phyloP scores from a whole-genome alignment of 2,888 invertebrate species.

The Pachydiplax longipennis region DNA sequence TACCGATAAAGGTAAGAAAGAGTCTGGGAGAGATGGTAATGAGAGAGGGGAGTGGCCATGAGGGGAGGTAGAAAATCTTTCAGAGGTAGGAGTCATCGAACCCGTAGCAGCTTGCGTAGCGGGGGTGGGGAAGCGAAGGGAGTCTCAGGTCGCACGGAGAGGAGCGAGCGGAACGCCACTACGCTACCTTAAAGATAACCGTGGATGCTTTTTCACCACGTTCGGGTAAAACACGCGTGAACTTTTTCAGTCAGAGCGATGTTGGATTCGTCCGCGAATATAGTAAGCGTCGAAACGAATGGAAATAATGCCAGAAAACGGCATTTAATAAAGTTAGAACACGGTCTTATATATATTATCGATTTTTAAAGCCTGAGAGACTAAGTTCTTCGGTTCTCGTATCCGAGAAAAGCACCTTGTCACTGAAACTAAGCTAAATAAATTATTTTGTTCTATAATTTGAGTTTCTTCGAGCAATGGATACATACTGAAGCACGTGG shows the following conservation, averaged over 20 bases:
- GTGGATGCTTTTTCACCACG: not conserved
- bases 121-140: not conserved
- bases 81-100: constrained; percentile 41
- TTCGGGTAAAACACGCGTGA: not conserved
- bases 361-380: too few species aligned
- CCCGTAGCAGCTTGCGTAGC: constrained; percentile 29
- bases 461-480: too few species aligned
- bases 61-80: too few species aligned
- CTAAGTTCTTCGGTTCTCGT: too few species aligned
- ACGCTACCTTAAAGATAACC: not conserved
- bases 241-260: not conserved
- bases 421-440: too few species aligned
- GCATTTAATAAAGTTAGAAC: not conserved
- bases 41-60: not conserved
- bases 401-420: too few species aligned
- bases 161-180: not conserved
- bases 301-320: not conserved
- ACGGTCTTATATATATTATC: too few species aligned
- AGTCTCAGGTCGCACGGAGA: not conserved
- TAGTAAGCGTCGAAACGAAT: not conserved
- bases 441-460: too few species aligned
- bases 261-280: not conserved
- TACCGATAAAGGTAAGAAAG: not conserved
- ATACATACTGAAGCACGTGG: too few species aligned
- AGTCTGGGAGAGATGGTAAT: constrained; percentile 16